A percentile compares a stretch with the other conserved stretches of the same genome.
phyloP scores from a whole-genome alignment of 2,797 vertebrate species.

The Pterois miles region DNA sequence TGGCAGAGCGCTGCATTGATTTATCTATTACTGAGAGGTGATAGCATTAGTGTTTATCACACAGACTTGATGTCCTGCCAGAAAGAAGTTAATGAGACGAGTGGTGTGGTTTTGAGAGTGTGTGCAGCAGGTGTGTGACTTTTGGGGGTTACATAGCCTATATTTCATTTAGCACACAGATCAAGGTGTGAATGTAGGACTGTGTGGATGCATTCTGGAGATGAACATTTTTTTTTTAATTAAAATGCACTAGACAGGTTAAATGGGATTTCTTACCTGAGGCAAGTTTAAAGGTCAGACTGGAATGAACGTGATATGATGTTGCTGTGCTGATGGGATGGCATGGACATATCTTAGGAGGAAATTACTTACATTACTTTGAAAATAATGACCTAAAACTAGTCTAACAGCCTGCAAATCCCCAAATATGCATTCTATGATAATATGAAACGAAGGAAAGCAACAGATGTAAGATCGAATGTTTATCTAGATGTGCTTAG shows the following conservation, averaged over 20 bases:
- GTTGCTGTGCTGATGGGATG: background rate
- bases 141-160: background rate
- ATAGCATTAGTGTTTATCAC: conserved; percentile 63
- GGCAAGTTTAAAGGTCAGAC: conserved; percentile 41
- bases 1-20: conserved; percentile 66
- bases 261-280: conserved; percentile 9
- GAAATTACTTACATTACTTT: background rate
- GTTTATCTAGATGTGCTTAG: background rate
- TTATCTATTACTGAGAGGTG: conserved; percentile 62
- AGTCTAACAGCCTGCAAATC: background rate
- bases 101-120: conserved; percentile 10
- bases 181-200: background rate
- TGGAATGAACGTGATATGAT: background rate
- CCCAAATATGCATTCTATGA: conserved; percentile 1
- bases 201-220: background rate
- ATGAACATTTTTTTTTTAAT: conserved; percentile 27
- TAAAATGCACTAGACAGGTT: conserved; percentile 20
- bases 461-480: background rate
- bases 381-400: background rate
- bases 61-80: conserved; percentile 56
- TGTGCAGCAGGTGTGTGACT: conserved; percentile 12
- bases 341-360: background rate
- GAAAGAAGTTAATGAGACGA: conserved; percentile 25
- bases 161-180: background rate
- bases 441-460: background rate